Evolutionary conservation across 2,113 vertebrate genomes (phyloP).

Genomic region (Spea multiplicata): DNA sequence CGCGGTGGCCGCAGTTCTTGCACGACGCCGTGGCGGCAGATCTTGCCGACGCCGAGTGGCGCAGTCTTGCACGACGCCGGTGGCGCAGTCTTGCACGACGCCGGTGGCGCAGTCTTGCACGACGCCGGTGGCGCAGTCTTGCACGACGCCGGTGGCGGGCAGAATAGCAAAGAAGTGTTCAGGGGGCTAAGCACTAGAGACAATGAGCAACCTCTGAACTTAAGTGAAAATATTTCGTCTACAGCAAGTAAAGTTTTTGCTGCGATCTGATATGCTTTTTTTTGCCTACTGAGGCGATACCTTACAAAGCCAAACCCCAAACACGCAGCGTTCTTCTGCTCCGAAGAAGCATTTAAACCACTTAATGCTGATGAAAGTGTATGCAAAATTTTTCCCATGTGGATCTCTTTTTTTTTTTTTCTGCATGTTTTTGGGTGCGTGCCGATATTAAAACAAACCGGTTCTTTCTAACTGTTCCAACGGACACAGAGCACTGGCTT

Average conservation of each 20-base stretch:
- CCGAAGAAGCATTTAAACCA: slow-evolving; percentile 58
- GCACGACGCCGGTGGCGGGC: slow-evolving; percentile 42
- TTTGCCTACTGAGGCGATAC: slow-evolving; percentile 47
- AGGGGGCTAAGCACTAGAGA: slow-evolving; percentile 50
- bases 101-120: no score
- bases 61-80: no score
- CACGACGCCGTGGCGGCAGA: no score
- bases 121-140: not conserved
- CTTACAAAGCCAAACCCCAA: slow-evolving; percentile 56
- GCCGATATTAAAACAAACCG: not conserved
- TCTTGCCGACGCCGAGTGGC: no score
- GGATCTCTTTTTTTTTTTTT: slow-evolving; percentile 54
- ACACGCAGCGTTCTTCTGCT: slow-evolving; percentile 52
- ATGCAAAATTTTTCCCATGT: slow-evolving; percentile 57
- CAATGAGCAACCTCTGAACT: slow-evolving; percentile 13
- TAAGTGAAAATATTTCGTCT: slow-evolving; percentile 25
- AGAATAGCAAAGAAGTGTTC: slow-evolving; percentile 46
- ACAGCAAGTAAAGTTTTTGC: slow-evolving; percentile 17
- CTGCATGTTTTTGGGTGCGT: slow-evolving; percentile 1
- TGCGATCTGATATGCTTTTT: slow-evolving; percentile 49
- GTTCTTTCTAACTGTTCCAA: slow-evolving; percentile 4
- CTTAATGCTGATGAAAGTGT: slow-evolving; percentile 65
- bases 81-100: no score
- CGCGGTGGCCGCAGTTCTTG: no score
- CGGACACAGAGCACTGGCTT: not conserved